A percentile compares a stretch with the other conserved stretches of the same genome.
These are phyloP conservation scores for Oophaga sylvatica DNA, from an alignment of 2,797 vertebrate species.

Conservation along the genomic window DNA sequence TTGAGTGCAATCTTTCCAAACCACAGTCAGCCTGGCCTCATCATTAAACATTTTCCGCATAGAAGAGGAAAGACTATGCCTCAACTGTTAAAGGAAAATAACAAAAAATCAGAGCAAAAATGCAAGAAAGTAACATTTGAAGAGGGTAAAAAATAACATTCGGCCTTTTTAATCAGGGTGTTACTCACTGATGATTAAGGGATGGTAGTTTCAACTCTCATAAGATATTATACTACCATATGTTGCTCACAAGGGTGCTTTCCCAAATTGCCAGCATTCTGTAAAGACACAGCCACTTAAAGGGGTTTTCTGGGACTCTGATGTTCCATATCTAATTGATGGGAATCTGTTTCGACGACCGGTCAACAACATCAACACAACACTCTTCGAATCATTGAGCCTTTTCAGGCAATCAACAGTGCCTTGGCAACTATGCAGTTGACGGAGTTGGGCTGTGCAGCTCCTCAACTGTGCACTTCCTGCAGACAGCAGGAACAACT, in stretches of 20 bases:
- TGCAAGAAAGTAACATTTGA: background rate
- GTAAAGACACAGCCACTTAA: background rate
- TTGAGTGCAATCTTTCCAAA: background rate
- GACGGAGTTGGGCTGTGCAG: no score
- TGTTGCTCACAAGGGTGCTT: no score
- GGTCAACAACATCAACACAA: no score
- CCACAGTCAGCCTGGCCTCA: conserved; percentile 29
- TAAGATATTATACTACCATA: no score
- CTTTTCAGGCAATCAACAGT: no score
- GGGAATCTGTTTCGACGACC: no score
- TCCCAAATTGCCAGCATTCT: background rate
- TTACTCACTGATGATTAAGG: background rate
- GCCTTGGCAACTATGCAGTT: no score
- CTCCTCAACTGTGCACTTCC: no score
- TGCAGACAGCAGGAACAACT: no score
- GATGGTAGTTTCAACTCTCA: background rate
- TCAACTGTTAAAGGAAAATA: background rate
- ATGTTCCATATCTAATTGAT: no score
- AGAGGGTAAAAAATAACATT: background rate
- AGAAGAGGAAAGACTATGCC: background rate
- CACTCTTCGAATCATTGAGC: no score
- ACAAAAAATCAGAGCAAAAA: background rate
- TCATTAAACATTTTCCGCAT: conserved; percentile 2
- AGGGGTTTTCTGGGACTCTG: background rate
- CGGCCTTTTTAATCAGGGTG: background rate